These are phyloP conservation scores for Macrophya alboannulata DNA, from an alignment of 2,888 invertebrate genomes.

Conservation along the genomic window DNA sequence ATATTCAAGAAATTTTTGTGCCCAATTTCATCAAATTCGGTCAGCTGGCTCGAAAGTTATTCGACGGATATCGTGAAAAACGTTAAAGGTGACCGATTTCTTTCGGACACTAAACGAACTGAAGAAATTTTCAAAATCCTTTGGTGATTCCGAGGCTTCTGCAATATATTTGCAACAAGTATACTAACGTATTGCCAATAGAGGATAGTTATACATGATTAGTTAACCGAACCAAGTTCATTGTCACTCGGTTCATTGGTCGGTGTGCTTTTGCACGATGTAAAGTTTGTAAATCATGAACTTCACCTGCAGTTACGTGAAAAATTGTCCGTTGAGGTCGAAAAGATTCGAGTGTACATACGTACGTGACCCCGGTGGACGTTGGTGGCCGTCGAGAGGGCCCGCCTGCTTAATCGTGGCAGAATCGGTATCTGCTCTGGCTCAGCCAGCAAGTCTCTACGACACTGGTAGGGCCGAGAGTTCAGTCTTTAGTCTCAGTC, in stretches of 20 bases:
- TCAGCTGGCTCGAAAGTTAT: background rate
- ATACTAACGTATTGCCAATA: background rate
- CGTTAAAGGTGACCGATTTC: background rate
- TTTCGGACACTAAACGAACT: background rate
- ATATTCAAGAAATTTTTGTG: background rate
- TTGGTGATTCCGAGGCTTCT: background rate
- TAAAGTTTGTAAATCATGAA: background rate
- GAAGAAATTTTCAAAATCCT: background rate
- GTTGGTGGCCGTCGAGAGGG: conserved; percentile 21
- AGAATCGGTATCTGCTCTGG: conserved; percentile 68
- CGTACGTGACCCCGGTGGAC: conserved; percentile 28
- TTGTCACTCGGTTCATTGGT: background rate
- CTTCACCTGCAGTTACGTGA: background rate
- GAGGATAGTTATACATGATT: background rate
- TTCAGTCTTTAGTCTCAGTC: conserved; percentile 71
- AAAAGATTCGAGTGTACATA: conserved; percentile 18
- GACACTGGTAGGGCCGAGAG: conserved; percentile 72
- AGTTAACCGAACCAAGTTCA: background rate
- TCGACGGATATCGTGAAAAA: background rate
- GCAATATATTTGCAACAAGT: background rate
- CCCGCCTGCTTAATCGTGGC: conserved; percentile 64
- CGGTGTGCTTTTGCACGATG: background rate
- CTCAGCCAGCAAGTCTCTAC: conserved; percentile 63
- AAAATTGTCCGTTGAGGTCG: conserved; percentile 20
- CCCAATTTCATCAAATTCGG: background rate